Evolutionary conservation across 2,113 vertebrate species (phyloP), one percentile per base, ranked within the genome.

Genomic region (Melanerpes aurifrons): DNA sequence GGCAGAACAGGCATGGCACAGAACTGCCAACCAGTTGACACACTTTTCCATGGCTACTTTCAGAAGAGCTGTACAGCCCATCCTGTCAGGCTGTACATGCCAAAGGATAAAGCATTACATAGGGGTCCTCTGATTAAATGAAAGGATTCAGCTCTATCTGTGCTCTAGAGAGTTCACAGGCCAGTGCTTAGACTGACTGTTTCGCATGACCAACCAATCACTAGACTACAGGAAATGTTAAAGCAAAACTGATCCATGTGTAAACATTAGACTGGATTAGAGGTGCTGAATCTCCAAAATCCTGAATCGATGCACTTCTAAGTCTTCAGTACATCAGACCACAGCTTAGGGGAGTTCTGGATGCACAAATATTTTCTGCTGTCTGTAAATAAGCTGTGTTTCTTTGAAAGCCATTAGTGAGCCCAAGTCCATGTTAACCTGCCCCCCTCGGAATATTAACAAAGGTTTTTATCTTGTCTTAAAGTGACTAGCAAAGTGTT

Each of bases 11-110:
- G 73, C 3, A 3, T n/a, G 54, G 54, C 47, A 1, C 5, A 8
- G 63, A 13, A 70, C 57, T 28, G 48, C 47, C 11, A 6, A 4
- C 0, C 5, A 35, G n/a, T 17, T 6, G 48, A 10, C 13, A 6
- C 25, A 5, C 12, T 1, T 3, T 6, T 5, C 61, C 26, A 1
- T 25, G 8, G 48, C 62, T 12, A 1, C 47, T 11, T 35, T 6
- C 13, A 8, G 40, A 43, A 10, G 3, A 6, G 63, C 62, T 7
- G 54, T n/a, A 18, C 15, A 3, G 74, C 16, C 48, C 4, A 63
- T 29, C 12, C 11, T 12, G 29, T 3, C 7, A 1, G 28, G 29
- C 43, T 10, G 12, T 1, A 5, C 12, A 1, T 0, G 2, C 2
- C 5, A 4, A 9, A 58, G 40, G 40, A 10, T 40, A 19, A 7